phyloP scores from a whole-genome alignment of 2,888 invertebrate genomes.

The Polydesmus complanatus region DNA sequence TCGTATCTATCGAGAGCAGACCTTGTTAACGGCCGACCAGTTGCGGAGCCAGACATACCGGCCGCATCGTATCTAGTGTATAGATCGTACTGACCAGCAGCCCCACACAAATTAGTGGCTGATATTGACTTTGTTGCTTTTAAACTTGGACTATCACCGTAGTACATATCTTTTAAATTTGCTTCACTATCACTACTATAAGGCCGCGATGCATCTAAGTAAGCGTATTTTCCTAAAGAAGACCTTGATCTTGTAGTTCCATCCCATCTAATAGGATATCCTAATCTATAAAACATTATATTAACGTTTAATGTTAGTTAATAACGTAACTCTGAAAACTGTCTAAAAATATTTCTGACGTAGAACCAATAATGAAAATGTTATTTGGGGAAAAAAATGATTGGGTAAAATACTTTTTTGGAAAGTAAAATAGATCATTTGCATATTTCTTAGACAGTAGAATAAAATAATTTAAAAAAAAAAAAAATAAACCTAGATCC shows the following conservation, averaged over 20 bases:
- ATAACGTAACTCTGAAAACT: too few relatives aligned
- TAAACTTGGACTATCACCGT: neutral
- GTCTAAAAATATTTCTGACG: too few relatives aligned
- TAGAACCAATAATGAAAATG: too few relatives aligned
- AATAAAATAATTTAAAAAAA: too few relatives aligned
- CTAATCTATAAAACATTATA: slow-evolving; percentile 4
- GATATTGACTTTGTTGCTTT: slow-evolving; percentile 8
- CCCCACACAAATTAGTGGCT: neutral
- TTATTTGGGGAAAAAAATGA: too few relatives aligned
- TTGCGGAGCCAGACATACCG: neutral
- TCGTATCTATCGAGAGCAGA: slow-evolving; percentile 12
- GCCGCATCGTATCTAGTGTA: neutral
- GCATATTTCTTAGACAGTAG: too few relatives aligned
- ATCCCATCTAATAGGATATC: slow-evolving; percentile 24
- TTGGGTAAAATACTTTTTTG: too few relatives aligned
- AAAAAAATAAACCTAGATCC: neutral
- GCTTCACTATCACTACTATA: slow-evolving; percentile 37
- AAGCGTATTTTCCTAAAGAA: slow-evolving; percentile 19
- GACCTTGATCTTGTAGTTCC: slow-evolving; percentile 19
- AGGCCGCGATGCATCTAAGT: slow-evolving; percentile 28
- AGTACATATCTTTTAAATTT: slow-evolving; percentile 26
- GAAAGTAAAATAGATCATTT: too few relatives aligned
- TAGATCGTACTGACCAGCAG: neutral
- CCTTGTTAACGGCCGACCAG: neutral
- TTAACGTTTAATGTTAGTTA: too few relatives aligned